These are phyloP conservation scores for Amphipyra berbera DNA, from an alignment of 2,888 invertebrate species.

Conservation along the genomic window DNA sequence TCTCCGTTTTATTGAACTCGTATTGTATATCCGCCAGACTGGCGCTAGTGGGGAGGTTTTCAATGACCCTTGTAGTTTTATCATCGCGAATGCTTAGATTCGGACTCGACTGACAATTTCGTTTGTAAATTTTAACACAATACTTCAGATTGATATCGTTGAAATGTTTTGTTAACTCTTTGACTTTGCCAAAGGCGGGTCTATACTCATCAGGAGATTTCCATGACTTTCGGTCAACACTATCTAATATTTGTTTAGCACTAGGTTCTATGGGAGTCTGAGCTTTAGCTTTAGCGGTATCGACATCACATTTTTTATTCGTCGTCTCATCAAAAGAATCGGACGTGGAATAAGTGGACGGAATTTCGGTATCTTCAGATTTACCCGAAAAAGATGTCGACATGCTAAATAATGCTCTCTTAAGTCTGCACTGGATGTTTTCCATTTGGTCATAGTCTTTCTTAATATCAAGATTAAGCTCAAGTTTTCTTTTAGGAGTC, in stretches of 20 bases:
- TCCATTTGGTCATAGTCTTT: constrained; percentile 72
- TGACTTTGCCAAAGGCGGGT: constrained; percentile 92
- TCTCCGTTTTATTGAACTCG: constrained; percentile 78
- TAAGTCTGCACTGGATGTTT: constrained; percentile 77
- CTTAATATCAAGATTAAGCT: constrained; percentile 75
- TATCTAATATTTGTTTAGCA: constrained; percentile 79
- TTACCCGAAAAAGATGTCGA: constrained; percentile 77
- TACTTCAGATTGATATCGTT: constrained; percentile 86
- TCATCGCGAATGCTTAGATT: constrained; percentile 79
- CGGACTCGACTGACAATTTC: constrained; percentile 86
- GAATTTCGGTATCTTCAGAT: constrained; percentile 80
- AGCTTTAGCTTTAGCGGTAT: constrained; percentile 54
- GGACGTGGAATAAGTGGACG: constrained; percentile 79
- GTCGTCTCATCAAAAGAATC: constrained; percentile 76
- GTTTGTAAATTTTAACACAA: constrained; percentile 81
- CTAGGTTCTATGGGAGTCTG: constrained; percentile 69
- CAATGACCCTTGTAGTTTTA: constrained; percentile 64
- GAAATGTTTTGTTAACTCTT: constrained; percentile 92
- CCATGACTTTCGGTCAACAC: constrained; percentile 90
- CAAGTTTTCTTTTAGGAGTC: constrained; percentile 66
- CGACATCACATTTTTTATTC: constrained; percentile 52
- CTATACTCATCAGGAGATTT: constrained; percentile 92
- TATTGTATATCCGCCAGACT: constrained; percentile 84
- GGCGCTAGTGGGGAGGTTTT: constrained; percentile 76
- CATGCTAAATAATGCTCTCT: constrained; percentile 76